Evolutionary conservation across 2,113 vertebrate genomes (phyloP), one percentile per base, ranked within the genome.

Genomic region (Notiomystis cincta): DNA sequence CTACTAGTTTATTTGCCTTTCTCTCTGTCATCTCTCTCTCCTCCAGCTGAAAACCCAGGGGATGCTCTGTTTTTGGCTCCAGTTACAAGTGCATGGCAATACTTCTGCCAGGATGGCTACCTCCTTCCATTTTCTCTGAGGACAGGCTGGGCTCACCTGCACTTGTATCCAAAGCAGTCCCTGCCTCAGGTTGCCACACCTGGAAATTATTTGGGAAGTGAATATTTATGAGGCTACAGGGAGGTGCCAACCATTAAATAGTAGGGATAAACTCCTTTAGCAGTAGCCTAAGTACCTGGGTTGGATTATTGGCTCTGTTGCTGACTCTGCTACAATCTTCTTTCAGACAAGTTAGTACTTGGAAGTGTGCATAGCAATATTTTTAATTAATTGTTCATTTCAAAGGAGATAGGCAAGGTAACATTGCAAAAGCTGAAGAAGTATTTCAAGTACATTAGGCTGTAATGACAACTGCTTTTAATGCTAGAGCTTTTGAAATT

Each of bases 311-410:
- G 24, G 2, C 9, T 56, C n/a, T 83, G 28, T 25, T 37, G 37
- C 30, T 70, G 24, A 6, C 13, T 60, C 30, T 80, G 20, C 20
- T 28, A 23, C 16, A 30, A 40, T 33, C 14, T n/a, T 35, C 33
- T 79, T 85, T 56, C 44, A 79, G 61, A 20, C 2, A 19, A 84
- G 16, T 65, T n/a, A 45, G 7, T 27, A 65, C 25, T 7, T 61
- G 33, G 24, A 75, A 38, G 2, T 60, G 15, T 51, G 11, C 20
- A 47, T 47, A 78, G 31, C 24, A 42, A 61, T 24, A 4, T 45
- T 73, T 47, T 35, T 33, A 93, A 62, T 66, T 66, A 88, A 57
- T n/a, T 40, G 6, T 15, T 95, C 27, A 27, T 94, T 93, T 78
- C 35, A 51, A 89, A 89, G 11, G 3, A 81, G 13, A 75, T 22